Percentiles rank a stretch among this genome's conserved stretches.
Evolutionary conservation across 1,140 invertebrate species (phyloP).

Genomic region (Microplitis mediator): DNA sequence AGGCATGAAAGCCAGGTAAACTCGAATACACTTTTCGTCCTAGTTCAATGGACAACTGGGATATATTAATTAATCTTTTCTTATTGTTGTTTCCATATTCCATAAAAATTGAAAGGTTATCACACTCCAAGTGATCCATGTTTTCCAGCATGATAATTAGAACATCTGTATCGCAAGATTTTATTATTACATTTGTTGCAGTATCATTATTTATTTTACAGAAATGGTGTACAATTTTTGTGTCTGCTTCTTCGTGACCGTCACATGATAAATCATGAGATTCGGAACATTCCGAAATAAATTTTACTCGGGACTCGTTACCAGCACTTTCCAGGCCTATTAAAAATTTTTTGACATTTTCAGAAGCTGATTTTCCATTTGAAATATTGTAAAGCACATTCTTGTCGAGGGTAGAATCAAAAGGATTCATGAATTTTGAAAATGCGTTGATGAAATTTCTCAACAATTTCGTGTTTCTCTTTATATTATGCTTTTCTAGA

Average conservation of each 20-base stretch:
- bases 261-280: not conserved
- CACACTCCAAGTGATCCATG: not conserved
- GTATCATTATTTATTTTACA: not conserved
- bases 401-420: not conserved
- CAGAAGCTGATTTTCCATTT: conserved; percentile 29
- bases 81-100: not conserved
- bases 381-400: conserved; percentile 33
- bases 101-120: not conserved
- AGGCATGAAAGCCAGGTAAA: not conserved
- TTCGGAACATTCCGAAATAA: conserved; percentile 29
- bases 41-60: not conserved
- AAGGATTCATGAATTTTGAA: not conserved
- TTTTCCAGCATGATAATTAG: not conserved
- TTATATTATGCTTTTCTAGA: not conserved
- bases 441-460: conserved; percentile 1
- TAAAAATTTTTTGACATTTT: conserved; percentile 18
- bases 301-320: conserved; percentile 15
- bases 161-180: not conserved
- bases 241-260: not conserved
- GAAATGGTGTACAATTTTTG: not conserved
- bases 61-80: not conserved
- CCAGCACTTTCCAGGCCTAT: conserved; percentile 28
- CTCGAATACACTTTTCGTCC: not conserved
- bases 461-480: not conserved
- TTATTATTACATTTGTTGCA: not conserved